Evolutionary conservation across 2,888 invertebrate species (phyloP), one percentile per base, ranked within the genome.

Genomic region (Ellobium chinense): DNA sequence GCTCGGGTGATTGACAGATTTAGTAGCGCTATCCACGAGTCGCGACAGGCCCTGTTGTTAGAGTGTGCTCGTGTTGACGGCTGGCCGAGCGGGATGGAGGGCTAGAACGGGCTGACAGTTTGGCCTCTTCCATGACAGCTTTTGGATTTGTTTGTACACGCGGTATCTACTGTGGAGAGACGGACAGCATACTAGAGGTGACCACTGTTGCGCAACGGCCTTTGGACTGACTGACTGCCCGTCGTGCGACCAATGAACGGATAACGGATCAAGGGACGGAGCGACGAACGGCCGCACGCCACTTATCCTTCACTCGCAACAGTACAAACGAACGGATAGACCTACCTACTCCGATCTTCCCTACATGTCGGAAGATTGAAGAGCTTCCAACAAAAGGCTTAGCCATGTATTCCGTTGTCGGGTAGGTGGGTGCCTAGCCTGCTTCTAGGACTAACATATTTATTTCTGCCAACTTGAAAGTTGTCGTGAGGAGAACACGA

Each of bases 31-130:
- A 88, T 89, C 89, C 88, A 86, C 87, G 88, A 88, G 88, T 85
- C 84, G 86, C 87, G 89, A 91, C 89, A 89, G 86, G 84, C 80
- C 86, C 85, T 88, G 86, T 88, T 86, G 88, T 88, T 89, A 87
- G 88, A 90, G 87, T 87, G 84, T 87, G 86, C 82, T 82, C 83
- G 89, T 89, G 89, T 88, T 90, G 90, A 89, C 88, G 89, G 88
- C 85, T 72, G 66, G 73, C 75, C 74, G 76, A 77, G 70, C 79
- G 85, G 63, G 83, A 83, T 84, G 88, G 88, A 87, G 88, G 86
- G 88, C 87, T 88, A 89, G 76, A 87, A 83, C 86, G 84, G 87
- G 88, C 89, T 91, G 91, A 90, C 91, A 91, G 89, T 90, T 88
- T 88, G 87, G 84, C 85, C 85, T 87, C 88, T 86, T 88, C 88